Evolutionary conservation across 2,888 invertebrate species (phyloP).

Genomic region (Bombylius discolor): DNA sequence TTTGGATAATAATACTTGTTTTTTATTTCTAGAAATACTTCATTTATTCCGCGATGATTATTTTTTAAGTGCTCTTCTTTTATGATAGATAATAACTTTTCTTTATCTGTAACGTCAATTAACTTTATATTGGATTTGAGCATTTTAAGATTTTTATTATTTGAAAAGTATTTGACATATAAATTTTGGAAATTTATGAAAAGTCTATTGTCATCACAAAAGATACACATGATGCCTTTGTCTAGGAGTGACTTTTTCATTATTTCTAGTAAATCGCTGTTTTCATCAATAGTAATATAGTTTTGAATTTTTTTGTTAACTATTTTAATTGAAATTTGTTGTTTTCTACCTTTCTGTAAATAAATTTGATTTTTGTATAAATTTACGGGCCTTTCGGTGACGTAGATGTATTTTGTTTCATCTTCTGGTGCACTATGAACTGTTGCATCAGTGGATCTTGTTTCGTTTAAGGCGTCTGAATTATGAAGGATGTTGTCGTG

Average conservation of each 20-base stretch:
- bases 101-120: background rate
- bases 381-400: background rate
- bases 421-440: too few species aligned
- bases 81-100: background rate
- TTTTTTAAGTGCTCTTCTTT: constrained; percentile 9
- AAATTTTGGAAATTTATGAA: background rate
- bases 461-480: too few species aligned
- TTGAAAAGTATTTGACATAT: background rate
- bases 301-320: background rate
- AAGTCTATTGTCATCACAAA: background rate
- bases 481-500: background rate
- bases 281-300: background rate
- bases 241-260: background rate
- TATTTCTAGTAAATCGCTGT: background rate
- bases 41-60: constrained; percentile 3
- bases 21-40: background rate
- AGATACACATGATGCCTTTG: background rate
- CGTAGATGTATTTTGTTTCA: too few species aligned
- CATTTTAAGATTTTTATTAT: background rate
- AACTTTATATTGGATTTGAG: background rate
- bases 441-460: too few species aligned
- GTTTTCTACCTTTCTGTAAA: background rate
- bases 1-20: constrained; percentile 11
- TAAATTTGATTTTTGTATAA: background rate
- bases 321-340: background rate